Evolutionary conservation across 2,113 vertebrate genomes (phyloP), one percentile per base, ranked within the genome.

Genomic region (Onychorhynchus coronatus): DNA sequence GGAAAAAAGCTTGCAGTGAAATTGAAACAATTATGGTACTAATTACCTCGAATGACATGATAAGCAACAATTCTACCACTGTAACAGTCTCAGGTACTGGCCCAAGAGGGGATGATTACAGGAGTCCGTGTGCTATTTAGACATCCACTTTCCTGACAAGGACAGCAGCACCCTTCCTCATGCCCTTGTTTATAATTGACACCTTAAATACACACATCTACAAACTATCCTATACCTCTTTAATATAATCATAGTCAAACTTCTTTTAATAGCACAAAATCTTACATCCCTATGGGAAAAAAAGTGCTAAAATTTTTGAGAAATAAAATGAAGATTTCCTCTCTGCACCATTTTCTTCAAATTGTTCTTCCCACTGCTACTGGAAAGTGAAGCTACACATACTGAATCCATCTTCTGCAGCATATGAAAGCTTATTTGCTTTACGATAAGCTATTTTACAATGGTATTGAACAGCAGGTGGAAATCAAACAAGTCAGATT

Each of bases 401-500:
- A 30, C 21, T 31, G 47, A 84, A 91, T 39, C 44, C 47, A 75
- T 35, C 83, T 71, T 81, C 33, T 44, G 13, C 11, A 39, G 11
- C 7, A 3, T 8, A 41, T 39, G 17, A 39, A 91, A 42, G 55
- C 58, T 79, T 93, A 42, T 68, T 92, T 92, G 65, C 56, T 95
- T 92, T 95, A 39, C 0, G 2, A 83, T 63, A 93, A 84, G 39
- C 67, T 80, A 12, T 80, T 96, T 93, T 63, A 83, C 8, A 16
- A 77, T 35, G 41, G 50, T 50, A 86, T 12, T 37, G 33, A 95
- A 84, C 42, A 88, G 59, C 79, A 92, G 73, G 56, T 35, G 87
- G 61, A 87, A 78, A 88, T 85, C 58, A 93, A 89, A 93, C 85
- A 86, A 93, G 53, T 20, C 79, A 55, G 37, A 78, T 89, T 88